Evolutionary conservation across 2,888 invertebrate species (phyloP), one percentile per base, ranked within the genome.

Genomic region (Argyra leucocephala): DNA sequence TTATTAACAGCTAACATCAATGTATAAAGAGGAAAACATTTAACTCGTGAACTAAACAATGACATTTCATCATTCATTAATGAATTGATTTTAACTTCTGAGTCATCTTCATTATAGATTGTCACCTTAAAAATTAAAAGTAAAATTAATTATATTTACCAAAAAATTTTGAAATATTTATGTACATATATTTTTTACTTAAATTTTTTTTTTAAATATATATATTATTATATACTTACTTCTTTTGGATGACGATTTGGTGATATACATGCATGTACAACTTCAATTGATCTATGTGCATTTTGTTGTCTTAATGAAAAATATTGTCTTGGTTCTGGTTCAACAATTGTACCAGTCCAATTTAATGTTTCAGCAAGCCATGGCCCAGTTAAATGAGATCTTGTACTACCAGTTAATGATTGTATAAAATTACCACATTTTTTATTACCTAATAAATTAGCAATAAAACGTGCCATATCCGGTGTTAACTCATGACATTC

Each of bases 11-110:
- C 92, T 72, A 90, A 79, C 76, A 93, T 82, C 69, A 93, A 83
- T 1, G 92, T 91, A 76, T 88, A 90, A 68, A 93, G 82, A 65
- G 93, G 93, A 76, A 92, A 90, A 80, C 93, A 93, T 76, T 90
- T 89, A 69, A 93, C 88, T 72, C 90, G 84, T 48, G 89, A 87
- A 63, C 85, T 83, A 77, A 88, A 87, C 81, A 82, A 82, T 67
- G 83, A 83, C 31, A 81, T 81, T 72, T 83, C 79, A 72, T 83
- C 83, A 65, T 83, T 81, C 63, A 82, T 73, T 72, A 80, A 71
- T 70, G 81, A 82, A 71, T 83, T 83, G 31, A 83, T 81, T 73
- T 82, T 80, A 65, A 84, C 82, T 62, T 81, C 82, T 67, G 81
- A 78, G 71, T 79, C 77, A 72, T 80, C 81, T 66, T 81, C 80